phyloP scores from a whole-genome alignment of 2,888 invertebrate genomes.

The Mythimna lalbum region DNA sequence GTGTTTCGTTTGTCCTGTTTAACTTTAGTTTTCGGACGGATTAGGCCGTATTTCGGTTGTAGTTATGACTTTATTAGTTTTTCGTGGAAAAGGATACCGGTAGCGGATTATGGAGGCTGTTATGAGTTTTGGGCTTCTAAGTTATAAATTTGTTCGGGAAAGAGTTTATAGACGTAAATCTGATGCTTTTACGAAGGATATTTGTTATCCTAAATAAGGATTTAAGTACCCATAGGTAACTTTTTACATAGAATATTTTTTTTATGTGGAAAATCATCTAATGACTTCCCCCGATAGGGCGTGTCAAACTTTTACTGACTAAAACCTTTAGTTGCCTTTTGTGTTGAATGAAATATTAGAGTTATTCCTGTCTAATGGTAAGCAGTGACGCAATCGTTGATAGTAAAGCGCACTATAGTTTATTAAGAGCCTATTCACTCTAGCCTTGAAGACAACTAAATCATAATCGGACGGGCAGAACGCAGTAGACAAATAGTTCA shows the following conservation, averaged over 20 bases:
- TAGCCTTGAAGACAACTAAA: too few species aligned
- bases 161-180: conserved; percentile 31
- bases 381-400: too few species aligned
- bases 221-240: background rate
- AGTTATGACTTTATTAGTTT: conserved; percentile 57
- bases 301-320: too few species aligned
- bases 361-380: too few species aligned
- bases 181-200: conserved; percentile 5
- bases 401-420: too few species aligned
- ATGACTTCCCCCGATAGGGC: too few species aligned
- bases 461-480: too few species aligned
- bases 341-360: too few species aligned
- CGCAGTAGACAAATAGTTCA: too few species aligned
- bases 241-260: background rate
- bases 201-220: conserved; percentile 2
- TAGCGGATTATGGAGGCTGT: conserved; percentile 45
- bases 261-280: too few species aligned
- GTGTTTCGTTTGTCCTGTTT: conserved; percentile 36
- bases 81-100: conserved; percentile 40
- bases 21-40: conserved; percentile 53
- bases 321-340: too few species aligned
- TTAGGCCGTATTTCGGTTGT: conserved; percentile 40
- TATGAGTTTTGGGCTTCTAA: conserved; percentile 44
- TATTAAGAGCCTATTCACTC: too few species aligned
- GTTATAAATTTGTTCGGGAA: conserved; percentile 37